Evolutionary conservation across 2,113 vertebrate genomes (phyloP), one percentile per base, ranked within the genome.

Genomic region (Caretta caretta): DNA sequence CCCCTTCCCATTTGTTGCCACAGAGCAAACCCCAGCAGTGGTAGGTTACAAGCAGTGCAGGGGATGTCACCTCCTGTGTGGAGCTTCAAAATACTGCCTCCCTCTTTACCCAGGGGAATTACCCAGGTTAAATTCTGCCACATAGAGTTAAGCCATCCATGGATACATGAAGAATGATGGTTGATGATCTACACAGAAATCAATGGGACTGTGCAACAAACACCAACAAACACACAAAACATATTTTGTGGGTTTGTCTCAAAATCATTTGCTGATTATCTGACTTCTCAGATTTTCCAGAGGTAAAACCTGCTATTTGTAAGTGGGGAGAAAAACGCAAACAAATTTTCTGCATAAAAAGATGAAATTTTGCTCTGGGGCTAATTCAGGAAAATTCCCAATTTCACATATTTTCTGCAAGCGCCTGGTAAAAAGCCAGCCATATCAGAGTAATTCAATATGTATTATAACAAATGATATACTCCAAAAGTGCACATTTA

Each of bases 401-500:
- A 95, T 90, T 96, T 94, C 91, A 93, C 24, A 31, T 0, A 57
- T 57, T 48, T 92, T 85, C n/a, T 93, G 85, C 38, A 53, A 9
- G 92, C 92, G 53, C 72, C 27, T 2, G 48, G 11, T 2, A 29
- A 85, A 87, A 65, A 76, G 4, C 5, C 65, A 80, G 53, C 79
- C 82, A 83, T 4, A 62, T 83, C 79, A 83, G 42, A 95, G 83
- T 51, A 96, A 94, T 93, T 93, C 92, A 78, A 0, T 93, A 59
- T 82, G 72, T 86, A 81, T 82, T 91, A 72, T 89, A 97, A 96
- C 62, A 96, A 94, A 95, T 79, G 80, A 82, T 69, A 84, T 29
- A 91, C 90, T 96, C 87, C 88, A 97, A 96, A 96, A 94, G 42
- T 80, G 82, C 92, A 92, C 12, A 46, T 94, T 98, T 96, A 96